Evolutionary conservation across 2,797 vertebrate genomes (phyloP), one percentile per base, ranked within the genome.

Genomic region (Muscicapa striata): DNA sequence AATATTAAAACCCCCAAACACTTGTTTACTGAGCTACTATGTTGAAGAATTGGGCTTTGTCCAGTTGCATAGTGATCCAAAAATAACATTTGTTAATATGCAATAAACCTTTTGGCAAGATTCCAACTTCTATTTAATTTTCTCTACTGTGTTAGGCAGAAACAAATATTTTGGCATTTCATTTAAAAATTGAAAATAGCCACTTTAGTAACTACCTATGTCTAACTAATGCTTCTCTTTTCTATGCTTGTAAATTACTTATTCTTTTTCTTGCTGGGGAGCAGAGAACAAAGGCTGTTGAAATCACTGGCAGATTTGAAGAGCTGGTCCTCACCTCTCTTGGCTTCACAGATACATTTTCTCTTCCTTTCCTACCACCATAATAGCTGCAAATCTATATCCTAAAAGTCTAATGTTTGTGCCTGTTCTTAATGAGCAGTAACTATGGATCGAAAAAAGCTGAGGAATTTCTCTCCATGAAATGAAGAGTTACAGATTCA

Each of bases 51-150:
- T 74, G 38, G 5, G 4, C n/a, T 91, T 85, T 77, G n/a, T 46
- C 46, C 72, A 67, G 10, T 62, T 64, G 22, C 54, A 77, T 4
- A 68, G 17, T 57, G 54, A 80, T 75, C 64, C 49, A 91, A 78
- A 92, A 90, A 81, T 62, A 91, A 64, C 43, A 78, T 75, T 78
- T 78, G n/a, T 75, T 93, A 84, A 86, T 76, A 86, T 12, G 20
- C 59, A 85, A 74, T 91, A 84, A 87, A 70, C 5, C 6, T 84
- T 69, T 78, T 88, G 80, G 83, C 66, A 93, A 59, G 66, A 49
- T 63, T 18, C 46, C 22, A 27, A 23, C 24, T 54, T 55, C 40
- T 21, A 43, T 54, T 74, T 79, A 45, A 4, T 55, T 81, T 90
- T 95, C 73, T 68, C 48, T 73, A 19, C 59, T 27, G 3, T n/a